Conservation (phyloP, 2,888 invertebrate genomes). For the Melieria omissa region DNA sequence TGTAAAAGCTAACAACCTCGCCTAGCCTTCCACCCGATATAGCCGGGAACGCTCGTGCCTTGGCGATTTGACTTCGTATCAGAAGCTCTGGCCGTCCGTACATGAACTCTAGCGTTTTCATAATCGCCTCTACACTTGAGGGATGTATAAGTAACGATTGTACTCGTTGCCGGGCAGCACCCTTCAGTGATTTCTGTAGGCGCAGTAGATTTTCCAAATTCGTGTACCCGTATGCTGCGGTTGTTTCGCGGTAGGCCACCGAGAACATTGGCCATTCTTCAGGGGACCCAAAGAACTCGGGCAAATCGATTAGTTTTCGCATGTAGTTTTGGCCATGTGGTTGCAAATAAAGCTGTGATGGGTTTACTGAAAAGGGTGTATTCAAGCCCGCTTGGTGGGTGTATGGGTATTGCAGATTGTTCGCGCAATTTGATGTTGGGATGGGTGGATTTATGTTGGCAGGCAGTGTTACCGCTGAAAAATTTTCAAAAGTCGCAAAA, state of each 20-base stretch:
- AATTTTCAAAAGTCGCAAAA: too few relatives aligned
- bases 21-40: constrained; percentile 17
- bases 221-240: background rate
- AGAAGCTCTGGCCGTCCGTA: constrained; percentile 44
- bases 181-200: too few relatives aligned
- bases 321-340: background rate
- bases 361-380: too few relatives aligned
- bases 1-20: background rate
- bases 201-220: constrained; percentile 1
- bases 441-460: background rate
- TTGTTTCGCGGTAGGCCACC: background rate
- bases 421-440: too few relatives aligned
- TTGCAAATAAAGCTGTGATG: background rate
- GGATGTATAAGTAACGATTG: background rate
- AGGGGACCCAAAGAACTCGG: background rate
- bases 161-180: background rate
- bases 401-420: too few relatives aligned
- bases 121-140: background rate
- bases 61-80: constrained; percentile 19
- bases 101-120: background rate
- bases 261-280: background rate
- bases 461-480: too few relatives aligned
- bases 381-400: too few relatives aligned
- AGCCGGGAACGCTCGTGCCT: constrained; percentile 21
- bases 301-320: background rate